These are phyloP conservation scores for Ips typographus DNA, from an alignment of 1,140 invertebrate genomes.

Conservation along the genomic window DNA sequence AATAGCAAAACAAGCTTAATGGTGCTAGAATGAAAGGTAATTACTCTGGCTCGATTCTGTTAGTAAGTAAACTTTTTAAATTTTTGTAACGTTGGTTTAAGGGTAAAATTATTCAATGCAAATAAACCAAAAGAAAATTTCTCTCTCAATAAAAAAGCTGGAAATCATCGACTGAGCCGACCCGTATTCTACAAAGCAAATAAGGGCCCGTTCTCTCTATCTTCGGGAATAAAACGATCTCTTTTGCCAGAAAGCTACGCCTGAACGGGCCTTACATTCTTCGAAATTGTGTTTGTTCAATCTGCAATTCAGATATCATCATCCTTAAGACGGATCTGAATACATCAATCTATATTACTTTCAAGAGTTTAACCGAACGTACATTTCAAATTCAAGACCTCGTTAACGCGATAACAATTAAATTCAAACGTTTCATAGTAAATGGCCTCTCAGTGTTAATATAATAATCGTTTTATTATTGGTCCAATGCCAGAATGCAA, in stretches of 20 bases:
- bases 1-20: conserved; percentile 2
- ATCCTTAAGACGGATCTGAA: conserved; percentile 26
- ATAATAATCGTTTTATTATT: not conserved
- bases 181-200: conserved; percentile 30
- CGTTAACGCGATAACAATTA: not conserved
- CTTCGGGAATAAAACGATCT: conserved; percentile 29
- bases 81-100: not conserved
- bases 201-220: conserved; percentile 23
- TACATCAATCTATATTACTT: conserved; percentile 27
- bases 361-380: conserved; percentile 5
- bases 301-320: conserved; percentile 36
- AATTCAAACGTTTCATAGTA: no score
- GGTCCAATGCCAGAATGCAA: not conserved
- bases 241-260: conserved; percentile 29
- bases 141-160: not conserved
- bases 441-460: no score
- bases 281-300: conserved; percentile 36
- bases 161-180: no score
- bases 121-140: not conserved
- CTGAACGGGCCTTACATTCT: conserved; percentile 33
- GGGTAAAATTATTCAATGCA: not conserved
- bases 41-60: not conserved
- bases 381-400: conserved; percentile 13
- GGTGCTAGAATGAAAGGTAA: not conserved
- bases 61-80: not conserved